Conservation (phyloP, 2,888 invertebrate genomes). For the Campoplex capitator region DNA sequence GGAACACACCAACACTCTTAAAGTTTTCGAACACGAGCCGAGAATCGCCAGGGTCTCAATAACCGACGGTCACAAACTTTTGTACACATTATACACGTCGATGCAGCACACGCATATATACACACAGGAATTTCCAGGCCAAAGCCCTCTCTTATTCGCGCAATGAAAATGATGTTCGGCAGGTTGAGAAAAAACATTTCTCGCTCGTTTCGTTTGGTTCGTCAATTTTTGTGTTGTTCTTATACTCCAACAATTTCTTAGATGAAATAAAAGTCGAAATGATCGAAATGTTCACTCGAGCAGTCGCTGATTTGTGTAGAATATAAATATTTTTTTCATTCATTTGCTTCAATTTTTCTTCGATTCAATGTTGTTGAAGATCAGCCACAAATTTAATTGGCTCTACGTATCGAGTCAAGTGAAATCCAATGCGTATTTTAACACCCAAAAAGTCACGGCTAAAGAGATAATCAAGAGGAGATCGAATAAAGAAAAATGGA, state of each 20-base stretch:
- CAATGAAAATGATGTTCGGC: neutral
- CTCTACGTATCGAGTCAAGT: neutral
- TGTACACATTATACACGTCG: conserved; percentile 59
- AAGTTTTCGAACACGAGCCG: conserved; percentile 40
- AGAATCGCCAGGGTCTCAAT: conserved; percentile 76
- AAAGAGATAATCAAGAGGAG: neutral
- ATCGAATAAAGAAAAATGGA: neutral
- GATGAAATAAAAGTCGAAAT: neutral
- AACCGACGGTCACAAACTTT: conserved; percentile 79
- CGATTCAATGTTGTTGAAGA: neutral
- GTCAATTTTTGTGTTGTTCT: neutral
- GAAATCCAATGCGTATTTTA: too few species aligned
- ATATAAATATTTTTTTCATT: too few species aligned
- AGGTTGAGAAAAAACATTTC: neutral
- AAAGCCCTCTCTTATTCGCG: neutral
- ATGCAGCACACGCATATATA: neutral
- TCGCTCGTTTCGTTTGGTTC: neutral
- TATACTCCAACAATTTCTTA: neutral
- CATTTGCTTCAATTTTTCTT: too few species aligned
- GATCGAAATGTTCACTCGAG: too few species aligned
- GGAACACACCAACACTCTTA: conserved; percentile 43
- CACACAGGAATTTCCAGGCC: conserved; percentile 1
- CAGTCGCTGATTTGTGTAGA: too few species aligned
- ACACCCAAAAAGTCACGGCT: neutral
- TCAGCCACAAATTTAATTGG: neutral